Percentiles rank a stretch among this genome's conserved stretches.
Conservation (phyloP, 2,113 vertebrate genomes). For the Malurus alboscapulatus region DNA sequence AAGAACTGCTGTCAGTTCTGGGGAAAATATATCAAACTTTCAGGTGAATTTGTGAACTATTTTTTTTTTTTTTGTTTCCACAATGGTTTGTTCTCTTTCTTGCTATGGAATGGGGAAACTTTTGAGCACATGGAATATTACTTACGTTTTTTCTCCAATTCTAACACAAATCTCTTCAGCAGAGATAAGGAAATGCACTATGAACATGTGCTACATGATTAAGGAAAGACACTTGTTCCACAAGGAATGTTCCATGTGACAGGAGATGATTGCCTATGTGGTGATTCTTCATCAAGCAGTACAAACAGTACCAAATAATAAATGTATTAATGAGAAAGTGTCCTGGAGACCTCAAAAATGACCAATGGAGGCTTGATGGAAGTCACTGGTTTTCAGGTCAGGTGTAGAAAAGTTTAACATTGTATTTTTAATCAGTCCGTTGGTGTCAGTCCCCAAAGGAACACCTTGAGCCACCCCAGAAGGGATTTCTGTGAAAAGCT, state of each 20-base stretch:
- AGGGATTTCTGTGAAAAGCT: not conserved
- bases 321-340: not conserved
- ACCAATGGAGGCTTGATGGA: not conserved
- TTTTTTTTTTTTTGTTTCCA: not conserved
- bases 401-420: not conserved
- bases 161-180: not conserved
- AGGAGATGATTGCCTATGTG: not conserved
- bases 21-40: not conserved
- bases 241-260: not conserved
- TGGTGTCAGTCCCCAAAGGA: not conserved
- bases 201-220: not conserved
- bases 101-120: not conserved
- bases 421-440: not conserved
- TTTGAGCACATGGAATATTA: not conserved
- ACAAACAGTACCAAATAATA: not conserved
- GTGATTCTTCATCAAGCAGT: not conserved
- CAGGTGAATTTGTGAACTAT: not conserved
- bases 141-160: not conserved
- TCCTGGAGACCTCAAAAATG: not conserved
- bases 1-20: not conserved
- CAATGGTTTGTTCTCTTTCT: not conserved
- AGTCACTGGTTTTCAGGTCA: not conserved
- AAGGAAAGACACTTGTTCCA: not conserved
- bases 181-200: not conserved
- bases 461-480: fast-evolving